Percentiles rank a stretch among this genome's conserved stretches.
Conservation (phyloP, 1,140 invertebrate species). For the Popillia japonica region DNA sequence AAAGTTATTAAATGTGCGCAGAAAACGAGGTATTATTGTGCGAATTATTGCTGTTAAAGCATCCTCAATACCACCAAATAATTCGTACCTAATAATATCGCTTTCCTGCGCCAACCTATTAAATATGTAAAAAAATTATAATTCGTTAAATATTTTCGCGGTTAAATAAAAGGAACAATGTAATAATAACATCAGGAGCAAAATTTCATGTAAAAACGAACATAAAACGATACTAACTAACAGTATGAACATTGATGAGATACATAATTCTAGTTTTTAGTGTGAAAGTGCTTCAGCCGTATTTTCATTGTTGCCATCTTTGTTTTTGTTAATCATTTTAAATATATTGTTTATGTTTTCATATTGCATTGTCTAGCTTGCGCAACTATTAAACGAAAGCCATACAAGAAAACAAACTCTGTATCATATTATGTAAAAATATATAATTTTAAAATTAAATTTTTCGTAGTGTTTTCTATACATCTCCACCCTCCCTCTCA, state of each 20-base stretch:
- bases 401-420: constrained; percentile 41
- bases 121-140: constrained; percentile 16
- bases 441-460: constrained; percentile 49
- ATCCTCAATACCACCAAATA: constrained; percentile 54
- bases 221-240: constrained; percentile 41
- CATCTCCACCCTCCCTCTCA: too few species aligned
- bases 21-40: background rate
- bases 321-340: constrained; percentile 56
- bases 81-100: background rate
- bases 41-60: constrained; percentile 44
- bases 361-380: constrained; percentile 57
- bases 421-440: constrained; percentile 58
- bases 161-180: background rate
- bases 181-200: constrained; percentile 36
- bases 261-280: constrained; percentile 54
- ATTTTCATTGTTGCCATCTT: constrained; percentile 51
- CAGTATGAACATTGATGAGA: constrained; percentile 49
- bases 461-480: too few species aligned
- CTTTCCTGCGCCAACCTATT: background rate
- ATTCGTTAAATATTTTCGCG: background rate
- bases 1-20: constrained; percentile 33
- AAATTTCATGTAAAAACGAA: constrained; percentile 26
- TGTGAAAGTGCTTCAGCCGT: constrained; percentile 57
- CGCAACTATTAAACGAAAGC: constrained; percentile 52
- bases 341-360: constrained; percentile 46